phyloP scores from a whole-genome alignment of 2,113 vertebrate genomes.

The Mesembrinibis cayennensis region DNA sequence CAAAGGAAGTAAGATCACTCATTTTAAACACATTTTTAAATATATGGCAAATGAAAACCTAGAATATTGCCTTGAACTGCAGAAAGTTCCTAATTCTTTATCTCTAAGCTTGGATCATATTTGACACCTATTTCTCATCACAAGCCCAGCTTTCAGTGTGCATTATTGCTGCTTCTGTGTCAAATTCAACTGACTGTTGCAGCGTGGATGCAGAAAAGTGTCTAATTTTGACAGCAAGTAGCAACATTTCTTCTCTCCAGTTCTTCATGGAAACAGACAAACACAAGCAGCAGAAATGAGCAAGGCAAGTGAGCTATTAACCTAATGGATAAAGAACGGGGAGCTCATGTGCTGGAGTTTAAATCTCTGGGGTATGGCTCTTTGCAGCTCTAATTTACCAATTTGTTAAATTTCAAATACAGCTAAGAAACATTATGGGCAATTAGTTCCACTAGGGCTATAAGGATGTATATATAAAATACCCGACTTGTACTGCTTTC shows the following conservation, averaged over 20 bases:
- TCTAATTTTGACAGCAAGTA: not conserved
- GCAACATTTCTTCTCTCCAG: not conserved
- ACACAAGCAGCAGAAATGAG: not conserved
- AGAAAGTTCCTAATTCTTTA: not conserved
- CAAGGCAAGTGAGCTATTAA: constrained; percentile 3
- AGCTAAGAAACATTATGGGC: constrained; percentile 37
- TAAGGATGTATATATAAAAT: constrained; percentile 54
- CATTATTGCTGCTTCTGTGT: not conserved
- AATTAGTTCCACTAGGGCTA: constrained; percentile 59
- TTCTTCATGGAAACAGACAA: not conserved
- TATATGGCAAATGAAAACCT: not conserved
- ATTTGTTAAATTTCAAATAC: constrained; percentile 61
- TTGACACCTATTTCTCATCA: not conserved
- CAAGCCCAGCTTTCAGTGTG: not conserved
- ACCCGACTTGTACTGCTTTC: constrained; percentile 25
- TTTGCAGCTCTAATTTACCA: constrained; percentile 40
- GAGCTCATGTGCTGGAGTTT: not conserved
- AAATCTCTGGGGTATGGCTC: constrained; percentile 23
- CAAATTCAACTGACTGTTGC: not conserved
- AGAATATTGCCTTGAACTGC: not conserved
- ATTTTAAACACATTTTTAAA: not conserved
- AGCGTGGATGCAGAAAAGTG: not conserved
- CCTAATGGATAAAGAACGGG: not conserved
- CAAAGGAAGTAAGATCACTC: not conserved
- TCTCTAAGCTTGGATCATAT: not conserved